Percentiles rank a stretch among this genome's conserved stretches.
These are phyloP conservation scores for Eudyptes chrysolophus DNA, from an alignment of 2,113 vertebrate species.

Conservation along the genomic window DNA sequence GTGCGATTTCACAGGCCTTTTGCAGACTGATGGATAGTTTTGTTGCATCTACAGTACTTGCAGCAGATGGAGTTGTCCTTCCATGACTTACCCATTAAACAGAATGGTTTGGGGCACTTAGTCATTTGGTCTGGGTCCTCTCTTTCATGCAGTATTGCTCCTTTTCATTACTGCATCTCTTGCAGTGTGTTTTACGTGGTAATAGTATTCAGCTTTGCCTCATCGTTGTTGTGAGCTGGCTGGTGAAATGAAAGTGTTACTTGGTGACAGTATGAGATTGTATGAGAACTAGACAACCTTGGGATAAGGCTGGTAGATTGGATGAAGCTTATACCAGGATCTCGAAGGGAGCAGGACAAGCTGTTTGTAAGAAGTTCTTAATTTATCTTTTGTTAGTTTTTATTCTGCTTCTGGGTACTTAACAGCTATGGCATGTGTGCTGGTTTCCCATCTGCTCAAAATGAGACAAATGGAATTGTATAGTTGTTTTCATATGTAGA, in stretches of 20 bases:
- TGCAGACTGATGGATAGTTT: not conserved
- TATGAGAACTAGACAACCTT: not conserved
- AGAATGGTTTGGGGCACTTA: not conserved
- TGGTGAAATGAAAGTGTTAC: not conserved
- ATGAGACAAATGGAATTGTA: not conserved
- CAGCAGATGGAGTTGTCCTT: not conserved
- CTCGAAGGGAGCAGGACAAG: not conserved
- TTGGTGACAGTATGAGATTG: not conserved
- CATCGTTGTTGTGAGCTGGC: not conserved
- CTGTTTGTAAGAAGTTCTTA: not conserved
- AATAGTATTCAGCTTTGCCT: not conserved
- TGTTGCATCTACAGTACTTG: not conserved
- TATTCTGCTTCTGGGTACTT: conserved; percentile 13
- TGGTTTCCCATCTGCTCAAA: not conserved
- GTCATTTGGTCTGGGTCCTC: not conserved
- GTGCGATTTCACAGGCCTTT: not conserved
- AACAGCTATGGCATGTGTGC: not conserved
- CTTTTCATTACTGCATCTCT: not conserved
- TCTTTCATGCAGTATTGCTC: not conserved
- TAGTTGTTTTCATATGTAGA: not conserved
- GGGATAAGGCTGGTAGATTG: not conserved
- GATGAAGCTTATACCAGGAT: not conserved
- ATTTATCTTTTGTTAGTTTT: conserved; percentile 10
- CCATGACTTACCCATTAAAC: not conserved
- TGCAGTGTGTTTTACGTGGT: not conserved